Evolutionary conservation across 2,888 invertebrate genomes (phyloP).

Genomic region (Leptothorax acervorum): DNA sequence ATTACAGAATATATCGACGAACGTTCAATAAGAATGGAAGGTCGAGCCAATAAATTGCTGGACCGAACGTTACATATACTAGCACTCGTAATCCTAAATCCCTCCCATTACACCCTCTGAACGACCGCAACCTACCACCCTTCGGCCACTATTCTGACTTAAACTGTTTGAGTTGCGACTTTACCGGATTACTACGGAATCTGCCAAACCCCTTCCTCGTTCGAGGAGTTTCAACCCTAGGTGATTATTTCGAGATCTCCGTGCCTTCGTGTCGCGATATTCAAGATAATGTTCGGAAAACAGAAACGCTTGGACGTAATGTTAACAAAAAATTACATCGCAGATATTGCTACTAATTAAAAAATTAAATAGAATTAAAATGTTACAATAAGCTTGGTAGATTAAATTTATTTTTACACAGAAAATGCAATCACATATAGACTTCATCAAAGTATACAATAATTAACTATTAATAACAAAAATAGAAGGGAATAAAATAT

Average conservation of each 20-base stretch:
- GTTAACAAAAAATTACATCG: slow-evolving; percentile 3
- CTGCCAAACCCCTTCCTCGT: slow-evolving; percentile 71
- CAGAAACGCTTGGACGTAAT: not conserved
- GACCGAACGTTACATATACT: slow-evolving; percentile 76
- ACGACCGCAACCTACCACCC: slow-evolving; percentile 71
- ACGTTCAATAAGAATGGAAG: slow-evolving; percentile 22
- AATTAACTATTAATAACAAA: not conserved
- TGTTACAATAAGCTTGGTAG: not conserved
- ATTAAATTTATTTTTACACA: not conserved
- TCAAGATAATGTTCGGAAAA: slow-evolving; percentile 25
- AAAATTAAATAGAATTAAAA: not conserved
- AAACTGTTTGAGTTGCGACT: slow-evolving; percentile 84
- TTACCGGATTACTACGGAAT: slow-evolving; percentile 81
- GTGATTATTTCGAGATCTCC: slow-evolving; percentile 77
- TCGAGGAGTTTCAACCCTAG: slow-evolving; percentile 85
- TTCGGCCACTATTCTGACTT: slow-evolving; percentile 77
- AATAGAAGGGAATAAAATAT: not conserved
- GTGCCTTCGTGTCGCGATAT: slow-evolving; percentile 17
- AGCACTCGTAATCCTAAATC: slow-evolving; percentile 74
- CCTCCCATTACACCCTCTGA: slow-evolving; percentile 76
- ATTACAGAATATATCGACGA: slow-evolving; percentile 32
- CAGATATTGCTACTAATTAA: not conserved
- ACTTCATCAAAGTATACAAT: not conserved
- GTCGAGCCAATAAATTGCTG: slow-evolving; percentile 70
- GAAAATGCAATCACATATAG: not conserved